phyloP scores from a whole-genome alignment of 2,888 invertebrate genomes.

The Meiosimyza decipiens region DNA sequence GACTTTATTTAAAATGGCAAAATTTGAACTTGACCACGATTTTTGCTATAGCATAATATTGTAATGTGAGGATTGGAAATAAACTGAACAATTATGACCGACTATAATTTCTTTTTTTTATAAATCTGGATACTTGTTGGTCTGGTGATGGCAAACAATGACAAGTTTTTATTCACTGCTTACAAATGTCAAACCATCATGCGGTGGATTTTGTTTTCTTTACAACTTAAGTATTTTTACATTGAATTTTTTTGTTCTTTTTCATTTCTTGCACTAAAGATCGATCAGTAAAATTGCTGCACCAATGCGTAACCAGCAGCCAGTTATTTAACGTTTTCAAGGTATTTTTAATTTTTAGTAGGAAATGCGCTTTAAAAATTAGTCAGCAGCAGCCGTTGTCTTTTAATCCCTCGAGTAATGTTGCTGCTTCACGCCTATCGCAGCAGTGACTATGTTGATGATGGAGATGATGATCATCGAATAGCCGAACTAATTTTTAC shows the following conservation, averaged over 20 bases:
- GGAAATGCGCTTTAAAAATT: neutral
- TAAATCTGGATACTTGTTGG: neutral
- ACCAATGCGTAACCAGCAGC: conserved; percentile 10
- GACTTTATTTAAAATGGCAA: no score
- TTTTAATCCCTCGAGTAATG: conserved; percentile 9
- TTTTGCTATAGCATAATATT: no score
- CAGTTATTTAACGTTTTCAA: neutral
- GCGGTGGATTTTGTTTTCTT: neutral
- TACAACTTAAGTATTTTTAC: neutral
- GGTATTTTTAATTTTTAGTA: neutral
- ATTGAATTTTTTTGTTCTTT: no score
- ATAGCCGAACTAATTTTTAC: neutral
- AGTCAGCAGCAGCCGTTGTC: neutral
- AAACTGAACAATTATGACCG: no score
- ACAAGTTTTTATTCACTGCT: neutral
- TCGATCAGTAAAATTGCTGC: no score
- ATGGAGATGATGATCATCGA: neutral
- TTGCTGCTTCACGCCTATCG: neutral
- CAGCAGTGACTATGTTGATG: neutral
- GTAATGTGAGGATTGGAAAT: no score
- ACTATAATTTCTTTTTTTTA: no score
- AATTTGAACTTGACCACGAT: no score
- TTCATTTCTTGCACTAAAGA: no score
- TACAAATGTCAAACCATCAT: neutral
- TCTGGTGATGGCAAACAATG: conserved; percentile 26